Conservation (phyloP, 2,113 vertebrate genomes). For the Dicaeum eximium region DNA sequence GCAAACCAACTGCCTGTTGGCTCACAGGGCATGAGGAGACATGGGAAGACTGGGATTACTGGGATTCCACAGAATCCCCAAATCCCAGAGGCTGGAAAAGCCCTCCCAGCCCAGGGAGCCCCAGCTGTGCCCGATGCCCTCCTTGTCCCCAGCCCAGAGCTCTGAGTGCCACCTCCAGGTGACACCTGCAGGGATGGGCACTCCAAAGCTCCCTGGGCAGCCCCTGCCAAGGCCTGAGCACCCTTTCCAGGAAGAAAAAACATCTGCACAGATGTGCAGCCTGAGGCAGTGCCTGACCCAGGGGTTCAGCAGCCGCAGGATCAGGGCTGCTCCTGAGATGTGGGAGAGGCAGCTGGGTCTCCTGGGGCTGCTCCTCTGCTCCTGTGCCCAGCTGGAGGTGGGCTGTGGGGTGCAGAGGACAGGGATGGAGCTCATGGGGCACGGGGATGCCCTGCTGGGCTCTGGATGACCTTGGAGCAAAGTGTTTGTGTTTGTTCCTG, state of each 20-base stretch:
- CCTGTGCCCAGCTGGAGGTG: not conserved
- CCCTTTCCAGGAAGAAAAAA: not conserved
- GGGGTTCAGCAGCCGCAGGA: fast-evolving
- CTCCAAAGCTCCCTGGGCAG: not conserved
- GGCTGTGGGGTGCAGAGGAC: not conserved
- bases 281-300: not conserved
- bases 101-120: fast-evolving
- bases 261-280: not conserved
- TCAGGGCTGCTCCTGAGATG: fast-evolving
- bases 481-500: fast-evolving
- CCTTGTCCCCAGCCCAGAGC: not conserved
- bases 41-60: not conserved
- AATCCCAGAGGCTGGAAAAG: not conserved
- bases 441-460: fast-evolving
- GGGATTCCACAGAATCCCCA: not conserved
- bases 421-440: not conserved
- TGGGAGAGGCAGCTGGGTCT: not conserved
- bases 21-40: not conserved
- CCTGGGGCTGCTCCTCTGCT: not conserved
- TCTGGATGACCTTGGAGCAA: not conserved
- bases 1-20: not conserved
- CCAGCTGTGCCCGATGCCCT: not conserved
- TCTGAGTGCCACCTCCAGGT: not conserved
- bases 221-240: fast-evolving
- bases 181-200: not conserved